A percentile compares a stretch with the other conserved stretches of the same genome.
Conservation (phyloP, 1,140 invertebrate genomes). For the Drosophila busckii region DNA sequence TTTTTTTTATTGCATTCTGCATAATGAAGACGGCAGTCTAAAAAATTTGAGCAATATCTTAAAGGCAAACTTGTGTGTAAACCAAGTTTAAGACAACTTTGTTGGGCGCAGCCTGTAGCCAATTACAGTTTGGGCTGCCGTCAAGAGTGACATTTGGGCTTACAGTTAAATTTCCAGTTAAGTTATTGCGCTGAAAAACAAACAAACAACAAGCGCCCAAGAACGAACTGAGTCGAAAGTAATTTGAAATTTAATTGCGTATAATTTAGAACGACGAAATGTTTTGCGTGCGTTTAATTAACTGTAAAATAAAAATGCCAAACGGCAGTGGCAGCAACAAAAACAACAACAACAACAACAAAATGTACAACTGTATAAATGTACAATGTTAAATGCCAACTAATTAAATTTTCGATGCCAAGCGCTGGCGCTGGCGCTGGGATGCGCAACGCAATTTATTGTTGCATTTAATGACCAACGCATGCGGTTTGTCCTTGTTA, state of each 20-base stretch:
- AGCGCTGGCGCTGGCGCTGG: constrained; percentile 1
- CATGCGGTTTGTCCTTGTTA: constrained; percentile 51
- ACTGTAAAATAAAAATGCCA: constrained; percentile 63
- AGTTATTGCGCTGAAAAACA: constrained; percentile 70
- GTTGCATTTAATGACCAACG: constrained; percentile 65
- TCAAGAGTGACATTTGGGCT: constrained; percentile 70
- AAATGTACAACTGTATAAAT: too few relatives aligned
- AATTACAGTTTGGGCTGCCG: constrained; percentile 24
- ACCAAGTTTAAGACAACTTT: constrained; percentile 37
- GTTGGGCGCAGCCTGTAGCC: not conserved
- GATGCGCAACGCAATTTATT: constrained; percentile 48
- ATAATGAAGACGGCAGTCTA: constrained; percentile 66
- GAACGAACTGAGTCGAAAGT: constrained; percentile 59
- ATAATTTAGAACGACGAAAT: constrained; percentile 72
- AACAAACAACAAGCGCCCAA: too few relatives aligned
- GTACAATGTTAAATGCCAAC: constrained; percentile 73
- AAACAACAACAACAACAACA: constrained; percentile 18
- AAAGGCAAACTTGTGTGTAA: constrained; percentile 34
- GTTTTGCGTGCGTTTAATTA: constrained; percentile 74
- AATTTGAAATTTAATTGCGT: constrained; percentile 74
- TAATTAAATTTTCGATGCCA: constrained; percentile 72
- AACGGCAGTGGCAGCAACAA: constrained; percentile 32
- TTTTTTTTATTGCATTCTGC: constrained; percentile 44
- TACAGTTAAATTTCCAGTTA: constrained; percentile 72
- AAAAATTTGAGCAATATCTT: constrained; percentile 45